These are phyloP conservation scores for Cryptosula pallasiana DNA, from an alignment of 2,888 invertebrate species.

Conservation along the genomic window DNA sequence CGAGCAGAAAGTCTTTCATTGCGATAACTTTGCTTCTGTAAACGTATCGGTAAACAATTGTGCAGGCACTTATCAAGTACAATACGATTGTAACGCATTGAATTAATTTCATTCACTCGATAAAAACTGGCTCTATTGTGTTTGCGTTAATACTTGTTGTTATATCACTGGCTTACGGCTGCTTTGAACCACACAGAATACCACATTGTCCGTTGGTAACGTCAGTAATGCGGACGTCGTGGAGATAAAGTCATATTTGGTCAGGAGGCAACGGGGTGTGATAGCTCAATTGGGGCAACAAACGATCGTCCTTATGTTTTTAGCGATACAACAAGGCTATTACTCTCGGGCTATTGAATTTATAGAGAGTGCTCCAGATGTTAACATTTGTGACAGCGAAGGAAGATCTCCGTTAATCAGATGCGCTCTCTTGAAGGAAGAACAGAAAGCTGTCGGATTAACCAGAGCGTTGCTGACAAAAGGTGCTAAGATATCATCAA, in stretches of 20 bases:
- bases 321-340: not conserved
- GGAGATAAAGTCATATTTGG: too few relatives aligned
- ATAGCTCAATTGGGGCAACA: too few relatives aligned
- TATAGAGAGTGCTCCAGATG: constrained; percentile 38
- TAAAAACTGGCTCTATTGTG: not conserved
- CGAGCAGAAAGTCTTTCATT: not conserved
- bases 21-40: not conserved
- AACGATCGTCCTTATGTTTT: too few relatives aligned
- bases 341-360: constrained; percentile 27
- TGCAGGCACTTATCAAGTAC: not conserved
- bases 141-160: too few relatives aligned
- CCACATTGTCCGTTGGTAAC: too few relatives aligned
- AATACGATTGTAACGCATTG: not conserved
- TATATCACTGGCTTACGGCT: too few relatives aligned
- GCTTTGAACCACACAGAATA: too few relatives aligned
- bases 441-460: constrained; percentile 45
- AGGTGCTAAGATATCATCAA: constrained; percentile 36
- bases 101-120: not conserved
- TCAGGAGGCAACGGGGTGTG: too few relatives aligned
- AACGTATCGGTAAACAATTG: not conserved
- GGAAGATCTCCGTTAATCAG: constrained; percentile 43
- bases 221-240: too few relatives aligned
- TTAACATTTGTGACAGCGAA: constrained; percentile 38
- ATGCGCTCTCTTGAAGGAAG: constrained; percentile 44
- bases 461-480: constrained; percentile 46